These are phyloP conservation scores for Acanthosepion pharaonis DNA, from an alignment of 2,888 invertebrate species.

Conservation along the genomic window DNA sequence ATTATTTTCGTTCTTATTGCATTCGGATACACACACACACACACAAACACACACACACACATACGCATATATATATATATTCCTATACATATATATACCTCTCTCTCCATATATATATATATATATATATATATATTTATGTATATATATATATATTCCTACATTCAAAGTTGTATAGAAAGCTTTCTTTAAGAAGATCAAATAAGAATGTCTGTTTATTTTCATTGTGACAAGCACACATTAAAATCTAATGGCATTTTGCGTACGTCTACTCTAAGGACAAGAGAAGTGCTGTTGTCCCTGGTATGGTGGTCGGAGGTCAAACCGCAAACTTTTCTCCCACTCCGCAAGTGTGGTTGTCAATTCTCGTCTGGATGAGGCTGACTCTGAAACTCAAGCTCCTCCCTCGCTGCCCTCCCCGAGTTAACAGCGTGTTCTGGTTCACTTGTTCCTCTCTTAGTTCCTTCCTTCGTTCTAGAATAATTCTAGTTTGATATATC, in stretches of 20 bases:
- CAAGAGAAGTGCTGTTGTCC: not conserved
- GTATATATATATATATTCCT: not conserved
- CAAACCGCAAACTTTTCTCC: constrained; percentile 18
- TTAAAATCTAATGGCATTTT: not conserved
- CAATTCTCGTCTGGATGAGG: not conserved
- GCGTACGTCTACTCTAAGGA: not conserved
- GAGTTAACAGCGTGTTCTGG: not conserved
- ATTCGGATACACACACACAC: no score
- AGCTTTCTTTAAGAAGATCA: not conserved
- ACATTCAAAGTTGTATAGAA: not conserved
- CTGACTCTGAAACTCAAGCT: not conserved
- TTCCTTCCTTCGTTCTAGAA: not conserved
- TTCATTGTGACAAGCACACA: not conserved
- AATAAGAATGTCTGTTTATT: constrained; percentile 14
- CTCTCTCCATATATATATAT: not conserved
- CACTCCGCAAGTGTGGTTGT: constrained; percentile 33
- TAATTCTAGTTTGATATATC: constrained; percentile 33
- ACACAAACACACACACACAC: no score
- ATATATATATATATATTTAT: not conserved
- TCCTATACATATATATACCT: no score
- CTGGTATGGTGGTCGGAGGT: constrained; percentile 7
- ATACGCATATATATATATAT: no score
- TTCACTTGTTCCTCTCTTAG: not conserved
- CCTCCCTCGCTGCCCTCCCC: not conserved
- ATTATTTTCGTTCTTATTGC: no score